Conservation (phyloP, 2,888 invertebrate species). For the Diaphora mendica region DNA sequence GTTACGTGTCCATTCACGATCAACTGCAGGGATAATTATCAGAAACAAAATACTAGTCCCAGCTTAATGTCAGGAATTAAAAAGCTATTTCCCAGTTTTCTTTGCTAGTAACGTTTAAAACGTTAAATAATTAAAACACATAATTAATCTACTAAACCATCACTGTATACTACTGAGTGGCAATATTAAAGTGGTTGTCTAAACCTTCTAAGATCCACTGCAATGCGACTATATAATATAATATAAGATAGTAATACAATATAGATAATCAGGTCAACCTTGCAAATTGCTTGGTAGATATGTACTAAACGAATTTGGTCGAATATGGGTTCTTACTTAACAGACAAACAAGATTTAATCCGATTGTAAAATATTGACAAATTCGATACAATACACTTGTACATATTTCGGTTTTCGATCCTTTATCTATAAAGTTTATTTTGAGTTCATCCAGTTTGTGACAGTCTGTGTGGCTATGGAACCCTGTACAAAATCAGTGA, state of each 20-base stretch:
- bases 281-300: constrained; percentile 33
- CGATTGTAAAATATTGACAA: constrained; percentile 6
- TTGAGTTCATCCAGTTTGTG: neutral
- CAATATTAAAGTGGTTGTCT: constrained; percentile 39
- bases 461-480: neutral
- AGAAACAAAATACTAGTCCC: neutral
- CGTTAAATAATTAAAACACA: neutral
- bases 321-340: constrained; percentile 41
- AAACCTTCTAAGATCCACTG: constrained; percentile 53
- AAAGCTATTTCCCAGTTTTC: neutral
- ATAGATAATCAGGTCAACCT: constrained; percentile 61
- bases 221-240: constrained; percentile 62
- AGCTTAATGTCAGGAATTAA: neutral
- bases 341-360: constrained; percentile 43
- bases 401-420: neutral
- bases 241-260: no score
- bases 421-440: neutral
- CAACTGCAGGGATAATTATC: neutral
- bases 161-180: neutral
- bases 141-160: neutral
- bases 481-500: neutral
- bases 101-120: constrained; percentile 7
- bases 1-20: constrained; percentile 7
- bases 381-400: neutral
- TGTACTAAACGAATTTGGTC: constrained; percentile 41